Conservation (phyloP, 2,797 vertebrate genomes). For the Tragelaphus eurycerus region DNA sequence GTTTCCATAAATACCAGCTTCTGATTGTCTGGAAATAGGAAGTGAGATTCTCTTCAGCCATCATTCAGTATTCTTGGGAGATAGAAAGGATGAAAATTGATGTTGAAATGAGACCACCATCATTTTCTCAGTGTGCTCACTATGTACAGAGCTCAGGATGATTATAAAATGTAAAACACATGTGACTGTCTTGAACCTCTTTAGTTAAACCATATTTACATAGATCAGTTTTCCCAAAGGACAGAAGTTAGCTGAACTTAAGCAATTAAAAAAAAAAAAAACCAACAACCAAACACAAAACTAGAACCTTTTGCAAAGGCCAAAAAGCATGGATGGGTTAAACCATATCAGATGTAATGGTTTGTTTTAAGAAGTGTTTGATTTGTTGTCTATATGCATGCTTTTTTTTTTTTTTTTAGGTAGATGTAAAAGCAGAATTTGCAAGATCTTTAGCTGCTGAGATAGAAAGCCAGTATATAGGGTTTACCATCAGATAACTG, state of each 20-base stretch:
- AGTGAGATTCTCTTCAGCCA: slow-evolving; percentile 60
- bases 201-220: slow-evolving; percentile 76
- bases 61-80: slow-evolving; percentile 44
- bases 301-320: slow-evolving; percentile 51
- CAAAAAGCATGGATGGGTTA: slow-evolving; percentile 50
- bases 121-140: slow-evolving; percentile 72
- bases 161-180: slow-evolving; percentile 83
- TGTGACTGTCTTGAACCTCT: slow-evolving; percentile 62
- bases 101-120: slow-evolving; percentile 76
- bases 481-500: not conserved
- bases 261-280: slow-evolving; percentile 63
- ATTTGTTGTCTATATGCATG: not conserved
- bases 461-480: not conserved
- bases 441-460: not conserved
- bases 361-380: slow-evolving; percentile 63
- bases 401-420: not conserved
- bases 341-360: slow-evolving; percentile 66
- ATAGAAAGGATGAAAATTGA: slow-evolving; percentile 69
- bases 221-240: slow-evolving; percentile 76
- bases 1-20: slow-evolving; percentile 59
- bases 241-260: slow-evolving; percentile 71
- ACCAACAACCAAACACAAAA: not conserved
- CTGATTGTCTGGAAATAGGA: slow-evolving; percentile 46
- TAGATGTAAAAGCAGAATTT: not conserved
- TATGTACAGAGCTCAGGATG: slow-evolving; percentile 75